phyloP scores from a whole-genome alignment of 2,797 vertebrate species.

The Schizothorax lantsangensis region DNA sequence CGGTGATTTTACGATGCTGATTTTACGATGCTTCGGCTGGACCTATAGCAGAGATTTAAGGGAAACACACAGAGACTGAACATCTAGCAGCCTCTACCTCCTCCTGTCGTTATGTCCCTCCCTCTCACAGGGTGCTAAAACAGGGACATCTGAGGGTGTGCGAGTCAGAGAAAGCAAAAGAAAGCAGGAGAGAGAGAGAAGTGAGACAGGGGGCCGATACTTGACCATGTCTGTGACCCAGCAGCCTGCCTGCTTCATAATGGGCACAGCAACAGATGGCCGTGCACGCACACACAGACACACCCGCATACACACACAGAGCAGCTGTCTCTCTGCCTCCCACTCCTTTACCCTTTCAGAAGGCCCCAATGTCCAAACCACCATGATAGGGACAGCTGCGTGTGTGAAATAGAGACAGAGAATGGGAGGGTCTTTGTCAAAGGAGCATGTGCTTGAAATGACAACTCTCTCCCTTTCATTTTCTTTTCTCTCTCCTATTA shows the following conservation, averaged over 20 bases:
- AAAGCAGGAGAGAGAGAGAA: slow-evolving; percentile 15
- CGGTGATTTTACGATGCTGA: not conserved
- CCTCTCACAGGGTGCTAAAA: slow-evolving; percentile 14
- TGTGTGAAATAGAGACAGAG: slow-evolving; percentile 41
- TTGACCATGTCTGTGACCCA: slow-evolving; percentile 58
- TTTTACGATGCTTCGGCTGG: not conserved
- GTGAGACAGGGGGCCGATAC: slow-evolving; percentile 33
- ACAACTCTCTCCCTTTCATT: slow-evolving; percentile 32
- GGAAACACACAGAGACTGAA: slow-evolving; percentile 45
- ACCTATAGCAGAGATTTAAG: slow-evolving; percentile 11
- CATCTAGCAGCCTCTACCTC: slow-evolving; percentile 19
- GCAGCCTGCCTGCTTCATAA: slow-evolving; percentile 74
- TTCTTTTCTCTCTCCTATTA: slow-evolving; percentile 3
- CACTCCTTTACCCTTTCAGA: slow-evolving; percentile 47
- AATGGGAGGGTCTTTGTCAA: slow-evolving; percentile 39
- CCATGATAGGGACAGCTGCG: slow-evolving; percentile 49
- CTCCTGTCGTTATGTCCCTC: not conserved
- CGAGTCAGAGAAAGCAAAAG: slow-evolving; percentile 35
- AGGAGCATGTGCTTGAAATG: slow-evolving; percentile 33
- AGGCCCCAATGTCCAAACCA: slow-evolving; percentile 53
- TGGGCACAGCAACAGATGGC: slow-evolving; percentile 82
- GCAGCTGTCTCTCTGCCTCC: slow-evolving; percentile 57
- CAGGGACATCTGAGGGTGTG: slow-evolving; percentile 13
- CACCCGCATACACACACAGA: slow-evolving; percentile 45
- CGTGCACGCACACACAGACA: slow-evolving; percentile 71